These are phyloP conservation scores for Pantelozetes paolii DNA, from an alignment of 2,888 invertebrate genomes.

Conservation along the genomic window DNA sequence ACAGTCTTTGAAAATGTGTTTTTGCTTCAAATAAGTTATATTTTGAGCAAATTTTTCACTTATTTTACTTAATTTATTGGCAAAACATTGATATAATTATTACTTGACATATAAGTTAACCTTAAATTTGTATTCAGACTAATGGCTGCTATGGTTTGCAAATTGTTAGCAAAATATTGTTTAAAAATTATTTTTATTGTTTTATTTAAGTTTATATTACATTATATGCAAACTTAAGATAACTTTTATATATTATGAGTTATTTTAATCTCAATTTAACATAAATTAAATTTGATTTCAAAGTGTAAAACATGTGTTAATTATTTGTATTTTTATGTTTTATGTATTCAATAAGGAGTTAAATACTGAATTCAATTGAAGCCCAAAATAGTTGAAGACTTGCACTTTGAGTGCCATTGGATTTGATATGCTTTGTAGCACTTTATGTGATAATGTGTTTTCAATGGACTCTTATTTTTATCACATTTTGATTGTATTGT, in stretches of 20 bases:
- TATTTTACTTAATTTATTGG: not conserved
- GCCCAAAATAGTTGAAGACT: no score
- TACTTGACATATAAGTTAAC: not conserved
- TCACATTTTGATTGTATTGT: not conserved
- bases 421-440: not conserved
- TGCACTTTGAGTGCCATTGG: no score
- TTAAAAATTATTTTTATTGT: not conserved
- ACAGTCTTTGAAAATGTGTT: not conserved
- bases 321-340: not conserved
- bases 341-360: not conserved
- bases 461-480: not conserved
- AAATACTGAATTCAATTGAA: no score
- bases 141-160: not conserved
- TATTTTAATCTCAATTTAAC: not conserved
- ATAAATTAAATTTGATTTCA: not conserved
- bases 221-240: constrained; percentile 6
- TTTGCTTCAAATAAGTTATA: not conserved
- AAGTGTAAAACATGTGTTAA: constrained; percentile 4
- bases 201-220: no score
- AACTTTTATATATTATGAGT: no score
- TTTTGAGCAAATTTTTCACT: not conserved
- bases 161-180: not conserved
- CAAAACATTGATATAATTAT: no score
- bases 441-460: not conserved
- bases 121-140: not conserved